Conservation (phyloP, 2,113 vertebrate genomes). For the Bubo scandiacus region DNA sequence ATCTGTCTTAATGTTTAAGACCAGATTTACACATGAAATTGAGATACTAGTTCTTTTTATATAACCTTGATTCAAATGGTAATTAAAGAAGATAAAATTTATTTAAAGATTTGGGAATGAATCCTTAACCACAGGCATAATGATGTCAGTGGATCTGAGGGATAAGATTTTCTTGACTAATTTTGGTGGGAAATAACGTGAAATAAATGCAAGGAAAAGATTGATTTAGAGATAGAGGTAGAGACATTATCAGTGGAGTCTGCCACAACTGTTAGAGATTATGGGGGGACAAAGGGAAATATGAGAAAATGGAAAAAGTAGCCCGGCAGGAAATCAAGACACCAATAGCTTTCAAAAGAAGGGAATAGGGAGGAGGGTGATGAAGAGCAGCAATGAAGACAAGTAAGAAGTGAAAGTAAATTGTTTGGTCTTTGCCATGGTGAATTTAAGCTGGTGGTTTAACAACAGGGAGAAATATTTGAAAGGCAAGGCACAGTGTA, state of each 20-base stretch:
- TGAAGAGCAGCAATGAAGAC: background rate
- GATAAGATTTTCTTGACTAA: background rate
- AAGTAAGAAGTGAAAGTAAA: background rate
- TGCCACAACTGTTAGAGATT: background rate
- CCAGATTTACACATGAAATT: background rate
- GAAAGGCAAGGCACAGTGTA: background rate
- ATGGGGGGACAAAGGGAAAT: background rate
- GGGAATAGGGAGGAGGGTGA: background rate
- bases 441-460: background rate
- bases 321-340: background rate
- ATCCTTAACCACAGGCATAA: background rate
- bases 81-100: background rate
- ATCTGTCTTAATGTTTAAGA: background rate
- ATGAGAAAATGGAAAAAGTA: background rate
- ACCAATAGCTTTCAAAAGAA: background rate
- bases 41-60: background rate
- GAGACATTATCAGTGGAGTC: background rate
- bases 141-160: background rate
- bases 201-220: background rate
- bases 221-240: background rate
- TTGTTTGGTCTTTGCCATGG: background rate
- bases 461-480: background rate
- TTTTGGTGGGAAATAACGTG: background rate
- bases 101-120: background rate
- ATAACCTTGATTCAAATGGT: background rate